A percentile compares a stretch with the other conserved stretches of the same genome.
These are phyloP conservation scores for Polydrusus cervinus DNA, from an alignment of 2,888 invertebrate genomes.

Conservation along the genomic window DNA sequence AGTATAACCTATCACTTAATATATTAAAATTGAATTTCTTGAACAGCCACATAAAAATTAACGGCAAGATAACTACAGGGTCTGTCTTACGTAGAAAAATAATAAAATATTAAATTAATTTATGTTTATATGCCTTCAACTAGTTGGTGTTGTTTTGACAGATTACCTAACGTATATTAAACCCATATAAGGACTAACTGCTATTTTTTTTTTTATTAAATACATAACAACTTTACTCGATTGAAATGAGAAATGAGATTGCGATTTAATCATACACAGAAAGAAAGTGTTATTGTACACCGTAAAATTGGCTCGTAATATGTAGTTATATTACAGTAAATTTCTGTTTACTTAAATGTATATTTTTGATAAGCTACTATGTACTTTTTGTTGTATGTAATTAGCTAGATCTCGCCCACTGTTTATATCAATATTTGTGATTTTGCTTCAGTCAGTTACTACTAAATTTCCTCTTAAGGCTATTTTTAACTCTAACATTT, in stretches of 20 bases:
- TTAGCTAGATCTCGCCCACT: too few species aligned
- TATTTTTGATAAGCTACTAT: too few species aligned
- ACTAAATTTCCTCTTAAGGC: too few species aligned
- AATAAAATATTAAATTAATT: constrained; percentile 8
- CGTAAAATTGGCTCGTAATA: too few species aligned
- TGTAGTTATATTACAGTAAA: too few species aligned
- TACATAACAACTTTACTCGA: neutral
- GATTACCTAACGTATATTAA: neutral
- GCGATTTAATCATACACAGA: neutral
- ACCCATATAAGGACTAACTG: neutral
- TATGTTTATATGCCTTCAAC: constrained; percentile 5
- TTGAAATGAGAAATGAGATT: neutral
- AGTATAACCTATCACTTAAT: constrained; percentile 24
- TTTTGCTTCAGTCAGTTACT: too few species aligned
- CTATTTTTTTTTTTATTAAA: neutral
- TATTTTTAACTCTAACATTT: too few species aligned
- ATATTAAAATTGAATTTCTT: constrained; percentile 25
- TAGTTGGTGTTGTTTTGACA: constrained; percentile 1
- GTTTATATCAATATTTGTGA: too few species aligned
- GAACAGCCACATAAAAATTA: constrained; percentile 5
- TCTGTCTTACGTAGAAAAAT: constrained; percentile 16
- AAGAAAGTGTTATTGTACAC: too few species aligned
- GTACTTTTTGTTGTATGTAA: too few species aligned
- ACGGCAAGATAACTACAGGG: constrained; percentile 17
- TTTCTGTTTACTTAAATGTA: too few species aligned